phyloP scores from a whole-genome alignment of 2,113 vertebrate genomes.

The Formicarius rufipectus region DNA sequence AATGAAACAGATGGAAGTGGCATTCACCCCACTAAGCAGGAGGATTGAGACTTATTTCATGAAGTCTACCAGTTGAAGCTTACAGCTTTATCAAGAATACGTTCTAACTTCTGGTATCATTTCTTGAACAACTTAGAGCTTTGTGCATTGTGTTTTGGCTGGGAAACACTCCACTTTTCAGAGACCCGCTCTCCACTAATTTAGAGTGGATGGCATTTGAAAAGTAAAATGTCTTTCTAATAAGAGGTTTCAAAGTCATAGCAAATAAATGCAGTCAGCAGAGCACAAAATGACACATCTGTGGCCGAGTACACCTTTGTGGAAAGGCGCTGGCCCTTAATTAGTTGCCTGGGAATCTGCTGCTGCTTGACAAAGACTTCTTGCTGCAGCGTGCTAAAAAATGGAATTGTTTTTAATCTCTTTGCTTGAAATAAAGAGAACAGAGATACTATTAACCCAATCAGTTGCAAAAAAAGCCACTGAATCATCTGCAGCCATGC shows the following conservation, averaged over 20 bases:
- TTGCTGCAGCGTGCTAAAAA: neutral
- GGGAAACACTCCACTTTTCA: neutral
- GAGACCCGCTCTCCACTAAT: neutral
- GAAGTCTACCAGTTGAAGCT: neutral
- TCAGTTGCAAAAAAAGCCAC: neutral
- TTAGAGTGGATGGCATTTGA: neutral
- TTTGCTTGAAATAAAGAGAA: neutral
- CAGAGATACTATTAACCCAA: neutral
- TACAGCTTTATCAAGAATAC: constrained; percentile 15
- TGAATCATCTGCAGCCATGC: neutral
- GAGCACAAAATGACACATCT: neutral
- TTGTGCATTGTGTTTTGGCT: neutral
- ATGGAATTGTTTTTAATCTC: neutral
- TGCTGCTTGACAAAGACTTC: neutral
- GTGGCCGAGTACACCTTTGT: neutral
- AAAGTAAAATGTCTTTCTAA: constrained; percentile 1
- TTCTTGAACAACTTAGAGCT: neutral
- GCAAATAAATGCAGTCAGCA: neutral
- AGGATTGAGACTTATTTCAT: neutral
- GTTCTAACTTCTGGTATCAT: neutral
- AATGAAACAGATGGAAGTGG: neutral
- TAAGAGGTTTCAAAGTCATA: neutral
- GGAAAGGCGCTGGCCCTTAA: neutral
- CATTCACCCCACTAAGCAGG: neutral
- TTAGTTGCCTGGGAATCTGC: neutral